phyloP scores from a whole-genome alignment of 1,140 invertebrate genomes.

The Heliconius hermathena region DNA sequence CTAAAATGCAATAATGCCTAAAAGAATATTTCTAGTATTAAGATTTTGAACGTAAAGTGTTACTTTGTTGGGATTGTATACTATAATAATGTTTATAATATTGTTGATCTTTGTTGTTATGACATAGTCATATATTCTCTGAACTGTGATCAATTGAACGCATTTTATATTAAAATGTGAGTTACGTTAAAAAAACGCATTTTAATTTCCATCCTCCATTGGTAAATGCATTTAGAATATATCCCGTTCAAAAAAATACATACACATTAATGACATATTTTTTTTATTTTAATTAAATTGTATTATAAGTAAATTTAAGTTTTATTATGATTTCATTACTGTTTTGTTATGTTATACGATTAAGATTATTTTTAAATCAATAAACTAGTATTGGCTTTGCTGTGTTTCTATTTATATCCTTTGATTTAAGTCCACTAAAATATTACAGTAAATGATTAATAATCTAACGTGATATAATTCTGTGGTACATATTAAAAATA shows the following conservation, averaged over 20 bases:
- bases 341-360: constrained; percentile 23
- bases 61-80: constrained; percentile 9
- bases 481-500: no score
- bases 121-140: constrained; percentile 35
- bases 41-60: not conserved
- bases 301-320: constrained; percentile 20
- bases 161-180: constrained; percentile 81
- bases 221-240: constrained; percentile 35
- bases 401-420: constrained; percentile 60
- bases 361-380: constrained; percentile 47
- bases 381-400: constrained; percentile 71
- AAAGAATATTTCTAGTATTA: not conserved
- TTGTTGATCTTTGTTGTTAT: constrained; percentile 50
- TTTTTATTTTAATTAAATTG: constrained; percentile 31
- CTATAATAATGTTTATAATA: constrained; percentile 8
- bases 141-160: constrained; percentile 68
- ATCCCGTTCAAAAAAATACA: constrained; percentile 27
- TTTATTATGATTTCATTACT: constrained; percentile 24
- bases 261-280: constrained; percentile 7
- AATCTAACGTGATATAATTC: no score
- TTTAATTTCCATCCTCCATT: constrained; percentile 60
- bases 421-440: not conserved
- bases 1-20: constrained; percentile 16
- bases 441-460: no score
- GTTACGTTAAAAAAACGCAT: constrained; percentile 51